Base-by-base conservation (phyloP, 1,140 invertebrate genomes). In the Eueides isabella region DNA sequence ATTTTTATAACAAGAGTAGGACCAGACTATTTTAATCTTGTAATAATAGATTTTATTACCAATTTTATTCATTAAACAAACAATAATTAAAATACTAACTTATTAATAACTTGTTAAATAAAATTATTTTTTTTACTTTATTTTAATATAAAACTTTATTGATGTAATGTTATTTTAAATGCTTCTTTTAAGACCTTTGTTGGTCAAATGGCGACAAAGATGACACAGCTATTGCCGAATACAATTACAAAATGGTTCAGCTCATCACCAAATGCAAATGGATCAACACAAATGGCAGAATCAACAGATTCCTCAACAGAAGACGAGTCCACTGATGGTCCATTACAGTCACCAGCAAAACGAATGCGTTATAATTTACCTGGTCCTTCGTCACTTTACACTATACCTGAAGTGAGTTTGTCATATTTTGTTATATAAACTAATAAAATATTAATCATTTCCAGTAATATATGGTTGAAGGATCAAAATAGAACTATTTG, bases 171-270 rank as follows among this genome's bases (percentile, higher is more conserved):
- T 23, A 26, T 55, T 55, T 55, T 55, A 55, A 55, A 26, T 26
- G 6, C n/a, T 79, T 71, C 75, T 74, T 86, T 93, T 65, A 86
- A 94, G 94, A 94, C 94, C 38, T 93, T 94, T 82, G 92, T 94
- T 62, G 89, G 90, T 72, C 94, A 93, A 91, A 87, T 94, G 29
- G 93, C 87, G 80, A 89, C 88, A 61, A 85, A 83, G 74, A 86
- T 94, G 19, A 89, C 93, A 12, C 89, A 88, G 30, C 82, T 94
- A 26, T 80, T 94, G 61, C 93, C 90, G 33, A 79, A 85, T 41
- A 89, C 92, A 7, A 85, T 94, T n/a, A 91, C 87, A 7, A 94
- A 93, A 80, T 94, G 94, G 93, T 94, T 94, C 67, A 83, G 87
- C 33, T 85, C 33, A 79, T 84, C 9, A 81, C 84, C 23, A 23